These are phyloP conservation scores for Catajapyx aquilonaris DNA, from an alignment of 1,140 invertebrate genomes.

Conservation along the genomic window DNA sequence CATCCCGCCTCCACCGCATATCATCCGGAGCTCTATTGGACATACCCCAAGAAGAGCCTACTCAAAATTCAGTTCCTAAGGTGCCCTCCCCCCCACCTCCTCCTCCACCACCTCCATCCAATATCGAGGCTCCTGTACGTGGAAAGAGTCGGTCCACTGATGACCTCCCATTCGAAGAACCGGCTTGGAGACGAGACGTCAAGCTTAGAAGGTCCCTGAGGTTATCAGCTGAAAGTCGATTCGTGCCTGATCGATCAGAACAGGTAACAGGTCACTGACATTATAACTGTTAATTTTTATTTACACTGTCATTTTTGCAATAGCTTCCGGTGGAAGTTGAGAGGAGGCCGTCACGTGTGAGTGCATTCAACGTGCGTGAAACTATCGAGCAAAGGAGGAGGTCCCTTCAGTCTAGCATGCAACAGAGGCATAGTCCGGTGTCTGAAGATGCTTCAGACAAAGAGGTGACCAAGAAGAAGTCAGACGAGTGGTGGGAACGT, in stretches of 20 bases:
- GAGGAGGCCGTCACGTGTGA: neutral
- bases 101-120: neutral
- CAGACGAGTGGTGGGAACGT: slow-evolving; percentile 40
- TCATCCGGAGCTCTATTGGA: slow-evolving; percentile 7
- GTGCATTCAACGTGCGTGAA: neutral
- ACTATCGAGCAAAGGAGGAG: neutral
- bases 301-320: too few relatives aligned
- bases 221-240: slow-evolving; percentile 28
- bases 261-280: too few relatives aligned
- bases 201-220: slow-evolving; percentile 36
- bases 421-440: too few relatives aligned
- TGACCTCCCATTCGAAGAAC: slow-evolving; percentile 18
- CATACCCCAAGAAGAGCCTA: neutral
- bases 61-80: neutral
- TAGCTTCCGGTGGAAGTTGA: too few relatives aligned
- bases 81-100: neutral
- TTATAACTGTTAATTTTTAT: too few relatives aligned
- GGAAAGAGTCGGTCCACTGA: slow-evolving; percentile 24
- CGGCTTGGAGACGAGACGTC: slow-evolving; percentile 30
- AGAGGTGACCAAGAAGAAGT: too few relatives aligned
- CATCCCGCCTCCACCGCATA: slow-evolving; percentile 22
- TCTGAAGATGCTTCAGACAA: too few relatives aligned
- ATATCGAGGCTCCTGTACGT: neutral
- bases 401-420: too few relatives aligned
- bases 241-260: too few relatives aligned